Conservation (phyloP, 2,113 vertebrate genomes). For the Theristicus caerulescens region DNA sequence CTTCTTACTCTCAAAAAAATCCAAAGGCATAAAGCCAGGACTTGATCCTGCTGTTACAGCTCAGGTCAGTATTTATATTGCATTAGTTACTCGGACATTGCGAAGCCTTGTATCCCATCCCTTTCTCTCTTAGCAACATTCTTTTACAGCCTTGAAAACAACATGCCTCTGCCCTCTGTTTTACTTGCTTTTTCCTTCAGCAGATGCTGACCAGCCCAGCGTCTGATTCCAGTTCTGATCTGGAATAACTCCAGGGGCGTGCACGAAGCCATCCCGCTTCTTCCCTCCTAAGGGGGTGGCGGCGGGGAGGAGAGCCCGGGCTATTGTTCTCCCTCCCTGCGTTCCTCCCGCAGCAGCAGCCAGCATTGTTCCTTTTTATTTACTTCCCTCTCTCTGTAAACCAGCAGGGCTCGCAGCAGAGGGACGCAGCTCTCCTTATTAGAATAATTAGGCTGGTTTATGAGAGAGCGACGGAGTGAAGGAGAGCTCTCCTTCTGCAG, state of each 20-base stretch:
- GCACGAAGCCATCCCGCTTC: background rate
- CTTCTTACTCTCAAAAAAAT: background rate
- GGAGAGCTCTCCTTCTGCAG: background rate
- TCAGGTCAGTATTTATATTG: background rate
- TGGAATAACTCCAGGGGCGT: background rate
- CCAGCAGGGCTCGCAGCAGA: background rate
- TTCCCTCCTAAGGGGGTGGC: background rate
- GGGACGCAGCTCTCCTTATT: background rate
- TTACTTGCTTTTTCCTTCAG: background rate
- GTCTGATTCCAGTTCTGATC: background rate
- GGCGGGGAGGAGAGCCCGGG: background rate
- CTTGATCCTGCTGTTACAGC: background rate
- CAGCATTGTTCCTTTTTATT: conserved; percentile 35
- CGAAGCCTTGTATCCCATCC: background rate
- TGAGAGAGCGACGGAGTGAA: background rate
- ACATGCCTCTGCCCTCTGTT: background rate
- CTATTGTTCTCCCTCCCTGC: background rate
- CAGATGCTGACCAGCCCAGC: background rate
- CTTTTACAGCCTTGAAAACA: background rate
- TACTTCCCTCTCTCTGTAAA: conserved; percentile 7
- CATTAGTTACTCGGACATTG: fast-evolving
- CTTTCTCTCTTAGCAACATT: background rate
- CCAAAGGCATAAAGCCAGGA: background rate
- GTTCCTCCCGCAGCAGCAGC: background rate
- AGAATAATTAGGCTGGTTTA: background rate